Evolutionary conservation across 2,797 vertebrate genomes (phyloP).

Genomic region (Rhincodon typus): DNA sequence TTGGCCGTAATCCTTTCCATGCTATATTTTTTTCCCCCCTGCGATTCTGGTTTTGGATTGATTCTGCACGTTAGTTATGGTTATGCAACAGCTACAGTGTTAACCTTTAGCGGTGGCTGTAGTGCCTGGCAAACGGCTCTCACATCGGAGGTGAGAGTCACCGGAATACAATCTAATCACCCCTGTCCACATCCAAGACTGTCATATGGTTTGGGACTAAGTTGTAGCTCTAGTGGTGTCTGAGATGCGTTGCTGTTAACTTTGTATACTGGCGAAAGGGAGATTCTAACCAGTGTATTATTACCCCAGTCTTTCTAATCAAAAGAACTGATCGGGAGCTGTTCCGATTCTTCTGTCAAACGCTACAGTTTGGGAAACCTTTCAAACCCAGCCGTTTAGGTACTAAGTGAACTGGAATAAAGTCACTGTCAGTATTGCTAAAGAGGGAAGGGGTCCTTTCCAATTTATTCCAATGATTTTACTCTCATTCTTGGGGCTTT

Average conservation of each 20-base stretch:
- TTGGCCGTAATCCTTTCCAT: conserved; percentile 10
- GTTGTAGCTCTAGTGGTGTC: neutral
- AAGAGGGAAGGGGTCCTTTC: neutral
- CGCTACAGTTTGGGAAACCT: neutral
- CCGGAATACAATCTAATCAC: neutral
- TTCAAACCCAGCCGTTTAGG: neutral
- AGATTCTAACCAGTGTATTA: neutral
- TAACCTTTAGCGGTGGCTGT: too few relatives aligned
- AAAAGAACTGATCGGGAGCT: too few relatives aligned
- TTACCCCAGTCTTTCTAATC: neutral
- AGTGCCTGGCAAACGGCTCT: too few relatives aligned
- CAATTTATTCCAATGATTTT: neutral
- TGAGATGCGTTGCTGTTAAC: neutral
- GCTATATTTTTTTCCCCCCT: neutral
- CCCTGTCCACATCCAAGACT: neutral
- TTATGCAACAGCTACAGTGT: neutral
- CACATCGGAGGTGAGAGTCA: neutral
- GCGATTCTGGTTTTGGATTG: neutral
- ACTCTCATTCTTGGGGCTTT: neutral
- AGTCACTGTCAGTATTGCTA: neutral
- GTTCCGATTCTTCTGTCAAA: neutral
- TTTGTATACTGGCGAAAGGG: neutral
- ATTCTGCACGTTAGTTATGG: neutral
- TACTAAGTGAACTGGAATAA: neutral
- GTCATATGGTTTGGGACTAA: neutral